phyloP scores from a whole-genome alignment of 2,888 invertebrate species.

The Drosophila maculinotata region DNA sequence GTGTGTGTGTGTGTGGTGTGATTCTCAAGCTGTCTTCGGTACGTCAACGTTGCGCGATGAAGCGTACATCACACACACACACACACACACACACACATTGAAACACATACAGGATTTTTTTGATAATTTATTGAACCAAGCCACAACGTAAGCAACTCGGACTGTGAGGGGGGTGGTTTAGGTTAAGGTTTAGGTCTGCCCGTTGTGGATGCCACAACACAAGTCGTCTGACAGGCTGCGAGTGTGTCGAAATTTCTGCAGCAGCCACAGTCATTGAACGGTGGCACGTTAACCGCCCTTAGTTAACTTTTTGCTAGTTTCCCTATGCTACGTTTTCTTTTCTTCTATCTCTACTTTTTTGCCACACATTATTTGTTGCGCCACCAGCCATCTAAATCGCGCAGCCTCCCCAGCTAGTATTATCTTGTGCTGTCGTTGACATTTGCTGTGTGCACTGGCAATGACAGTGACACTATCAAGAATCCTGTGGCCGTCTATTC shows the following conservation, averaged over 20 bases:
- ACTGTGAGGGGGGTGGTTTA: constrained; percentile 60
- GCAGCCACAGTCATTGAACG: constrained; percentile 21
- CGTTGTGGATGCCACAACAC: constrained; percentile 65
- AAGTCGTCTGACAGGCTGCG: constrained; percentile 13
- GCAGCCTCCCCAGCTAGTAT: constrained; percentile 57
- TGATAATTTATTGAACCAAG: constrained; percentile 62
- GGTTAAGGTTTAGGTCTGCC: not conserved
- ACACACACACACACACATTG: constrained; percentile 23
- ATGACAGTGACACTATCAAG: constrained; percentile 78
- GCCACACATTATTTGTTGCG: constrained; percentile 73
- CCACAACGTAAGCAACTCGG: constrained; percentile 39
- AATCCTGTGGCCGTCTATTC: constrained; percentile 42
- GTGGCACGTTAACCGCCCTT: constrained; percentile 52
- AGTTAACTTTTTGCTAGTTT: constrained; percentile 79
- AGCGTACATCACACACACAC: constrained; percentile 49
- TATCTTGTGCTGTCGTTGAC: constrained; percentile 50
- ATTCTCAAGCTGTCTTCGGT: constrained; percentile 40
- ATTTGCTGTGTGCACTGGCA: constrained; percentile 62
- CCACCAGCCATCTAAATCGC: constrained; percentile 51
- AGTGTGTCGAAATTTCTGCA: constrained; percentile 40
- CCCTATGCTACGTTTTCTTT: constrained; percentile 45
- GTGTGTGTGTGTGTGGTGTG: constrained; percentile 37
- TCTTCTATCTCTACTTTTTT: not conserved
- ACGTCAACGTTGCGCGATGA: constrained; percentile 55
- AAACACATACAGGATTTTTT: constrained; percentile 39